Evolutionary conservation across 1,140 invertebrate species (phyloP).

Genomic region (Eurosta solidaginis): DNA sequence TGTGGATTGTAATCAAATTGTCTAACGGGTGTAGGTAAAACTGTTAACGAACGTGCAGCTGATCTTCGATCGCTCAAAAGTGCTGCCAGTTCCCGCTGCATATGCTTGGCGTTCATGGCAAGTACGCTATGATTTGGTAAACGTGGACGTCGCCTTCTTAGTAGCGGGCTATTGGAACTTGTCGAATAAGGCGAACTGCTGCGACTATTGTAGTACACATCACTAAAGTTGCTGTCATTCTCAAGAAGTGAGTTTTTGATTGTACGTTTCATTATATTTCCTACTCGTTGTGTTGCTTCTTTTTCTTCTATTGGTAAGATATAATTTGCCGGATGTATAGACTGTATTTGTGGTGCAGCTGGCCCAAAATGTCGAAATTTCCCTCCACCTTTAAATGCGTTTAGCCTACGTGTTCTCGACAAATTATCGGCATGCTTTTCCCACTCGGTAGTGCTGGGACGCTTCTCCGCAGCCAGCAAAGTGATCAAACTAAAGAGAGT

Average conservation of each 20-base stretch:
- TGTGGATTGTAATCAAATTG: conserved; percentile 51
- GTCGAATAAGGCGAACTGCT: conserved; percentile 47
- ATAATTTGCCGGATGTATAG: not conserved
- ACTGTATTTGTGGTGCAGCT: too few species aligned
- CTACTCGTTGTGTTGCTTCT: too few species aligned
- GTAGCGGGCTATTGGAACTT: conserved; percentile 47
- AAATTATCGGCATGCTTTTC: conserved; percentile 52
- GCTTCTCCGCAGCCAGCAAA: conserved; percentile 33
- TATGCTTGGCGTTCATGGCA: conserved; percentile 32
- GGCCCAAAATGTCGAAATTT: conserved; percentile 25
- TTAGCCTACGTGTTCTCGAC: conserved; percentile 47
- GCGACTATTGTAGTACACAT: conserved; percentile 43
- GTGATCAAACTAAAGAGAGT: not conserved
- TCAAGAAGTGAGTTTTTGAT: too few species aligned
- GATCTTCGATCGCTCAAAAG: conserved; percentile 41
- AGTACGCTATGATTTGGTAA: not conserved
- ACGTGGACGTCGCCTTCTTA: not conserved
- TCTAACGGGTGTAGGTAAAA: conserved; percentile 41
- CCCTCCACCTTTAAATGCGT: conserved; percentile 40
- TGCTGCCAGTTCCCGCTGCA: conserved; percentile 50
- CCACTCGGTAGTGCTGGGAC: conserved; percentile 54
- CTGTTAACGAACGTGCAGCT: conserved; percentile 37
- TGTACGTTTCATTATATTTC: not conserved
- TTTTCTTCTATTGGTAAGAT: not conserved
- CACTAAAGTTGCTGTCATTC: conserved; percentile 27